Percentiles rank a stretch among this genome's conserved stretches.
Conservation (phyloP, 2,888 invertebrate species). For the Torymus tubicola region DNA sequence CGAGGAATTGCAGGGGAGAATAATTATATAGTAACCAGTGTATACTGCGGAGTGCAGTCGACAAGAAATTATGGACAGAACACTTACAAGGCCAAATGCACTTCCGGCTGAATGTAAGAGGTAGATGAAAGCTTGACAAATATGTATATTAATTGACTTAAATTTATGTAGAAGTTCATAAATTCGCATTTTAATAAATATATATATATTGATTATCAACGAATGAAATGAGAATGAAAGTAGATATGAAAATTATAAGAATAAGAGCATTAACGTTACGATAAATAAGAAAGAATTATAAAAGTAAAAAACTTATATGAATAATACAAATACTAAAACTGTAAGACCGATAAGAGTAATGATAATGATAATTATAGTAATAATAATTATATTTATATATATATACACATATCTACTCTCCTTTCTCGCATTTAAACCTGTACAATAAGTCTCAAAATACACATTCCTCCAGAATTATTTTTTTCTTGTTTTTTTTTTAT, state of each 20-base stretch:
- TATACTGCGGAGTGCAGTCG: slow-evolving; percentile 37
- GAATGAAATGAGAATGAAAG: background rate
- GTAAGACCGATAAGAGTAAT: slow-evolving; percentile 22
- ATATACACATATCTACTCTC: slow-evolving; percentile 55
- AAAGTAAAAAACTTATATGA: background rate
- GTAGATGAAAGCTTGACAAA: slow-evolving; percentile 56
- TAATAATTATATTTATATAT: slow-evolving; percentile 43
- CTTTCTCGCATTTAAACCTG: slow-evolving; percentile 50
- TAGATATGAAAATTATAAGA: background rate
- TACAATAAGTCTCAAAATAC: slow-evolving; percentile 58
- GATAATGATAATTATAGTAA: slow-evolving; percentile 25
- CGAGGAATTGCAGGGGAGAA: slow-evolving; percentile 22
- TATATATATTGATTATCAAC: slow-evolving; percentile 13
- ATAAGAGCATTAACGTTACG: background rate
- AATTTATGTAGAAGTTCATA: slow-evolving; percentile 50
- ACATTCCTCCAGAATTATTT: slow-evolving; percentile 52
- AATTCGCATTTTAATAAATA: slow-evolving; percentile 33
- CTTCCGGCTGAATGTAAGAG: slow-evolving; percentile 54
- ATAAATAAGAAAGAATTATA: background rate
- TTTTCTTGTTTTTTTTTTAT: slow-evolving; percentile 30
- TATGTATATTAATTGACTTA: slow-evolving; percentile 49
- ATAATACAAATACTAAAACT: background rate
- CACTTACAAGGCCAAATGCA: slow-evolving; percentile 55
- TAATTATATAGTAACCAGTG: slow-evolving; percentile 39
- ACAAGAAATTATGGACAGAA: slow-evolving; percentile 49